Conservation (phyloP, 2,888 invertebrate species). For the Cheilosia impressa region DNA sequence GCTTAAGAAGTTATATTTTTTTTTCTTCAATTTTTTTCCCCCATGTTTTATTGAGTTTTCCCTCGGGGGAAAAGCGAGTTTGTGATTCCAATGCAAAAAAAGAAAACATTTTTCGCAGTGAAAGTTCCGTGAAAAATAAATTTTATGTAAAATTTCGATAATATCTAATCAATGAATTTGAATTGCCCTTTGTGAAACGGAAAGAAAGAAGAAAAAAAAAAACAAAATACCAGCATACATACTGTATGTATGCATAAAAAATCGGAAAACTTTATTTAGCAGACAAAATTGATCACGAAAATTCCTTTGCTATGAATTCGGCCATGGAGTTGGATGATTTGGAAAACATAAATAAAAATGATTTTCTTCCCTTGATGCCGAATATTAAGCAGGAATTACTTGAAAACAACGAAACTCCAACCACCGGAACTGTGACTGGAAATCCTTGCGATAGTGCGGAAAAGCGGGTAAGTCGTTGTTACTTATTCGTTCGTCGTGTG, state of each 20-base stretch:
- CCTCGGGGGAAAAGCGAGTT: slow-evolving; percentile 64
- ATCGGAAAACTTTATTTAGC: slow-evolving; percentile 51
- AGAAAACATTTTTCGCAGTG: slow-evolving; percentile 61
- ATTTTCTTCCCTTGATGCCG: slow-evolving; percentile 82
- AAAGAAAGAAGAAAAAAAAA: slow-evolving; percentile 1
- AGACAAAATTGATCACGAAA: slow-evolving; percentile 49
- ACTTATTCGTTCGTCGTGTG: slow-evolving; percentile 23
- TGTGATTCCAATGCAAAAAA: slow-evolving; percentile 54
- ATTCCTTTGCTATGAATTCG: slow-evolving; percentile 70
- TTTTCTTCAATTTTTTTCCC: slow-evolving; percentile 32
- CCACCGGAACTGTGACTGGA: slow-evolving; percentile 78
- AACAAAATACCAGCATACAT: slow-evolving; percentile 32
- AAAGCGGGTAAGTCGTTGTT: slow-evolving; percentile 81
- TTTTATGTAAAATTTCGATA: slow-evolving; percentile 32
- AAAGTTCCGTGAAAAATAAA: slow-evolving; percentile 61
- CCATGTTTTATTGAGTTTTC: slow-evolving; percentile 68
- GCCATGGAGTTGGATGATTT: slow-evolving; percentile 83
- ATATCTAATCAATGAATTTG: slow-evolving; percentile 27
- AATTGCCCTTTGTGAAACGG: slow-evolving; percentile 1
- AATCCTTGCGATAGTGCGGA: slow-evolving; percentile 84
- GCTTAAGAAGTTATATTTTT: slow-evolving; percentile 22
- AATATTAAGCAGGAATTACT: slow-evolving; percentile 83
- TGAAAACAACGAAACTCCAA: slow-evolving; percentile 79
- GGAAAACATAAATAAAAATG: slow-evolving; percentile 82
- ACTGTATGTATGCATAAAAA: slow-evolving; percentile 41